Base-by-base conservation (phyloP, 1,140 invertebrate genomes). In the Hestina assimilis region DNA sequence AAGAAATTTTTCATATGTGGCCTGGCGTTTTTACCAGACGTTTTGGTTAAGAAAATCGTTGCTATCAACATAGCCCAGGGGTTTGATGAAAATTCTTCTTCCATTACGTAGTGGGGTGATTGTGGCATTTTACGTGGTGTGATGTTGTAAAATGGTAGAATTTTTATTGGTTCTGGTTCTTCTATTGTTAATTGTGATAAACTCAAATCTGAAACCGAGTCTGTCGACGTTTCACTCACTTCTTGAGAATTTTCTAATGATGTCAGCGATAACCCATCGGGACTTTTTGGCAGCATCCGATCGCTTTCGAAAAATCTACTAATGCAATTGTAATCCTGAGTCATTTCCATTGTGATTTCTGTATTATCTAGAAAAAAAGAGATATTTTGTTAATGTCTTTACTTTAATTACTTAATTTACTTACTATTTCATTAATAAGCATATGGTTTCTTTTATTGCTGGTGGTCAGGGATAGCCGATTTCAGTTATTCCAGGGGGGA, bases 31-130 rank as follows among this genome's bases (percentile, higher is more conserved):
- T 81, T 86, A 7, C 79, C 87, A 0, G 87, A 80, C 5, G 90
- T 91, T 86, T 90, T 91, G 4, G 88, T 91, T 15, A 91, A 59
- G 59, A 91, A 91, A 24, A 91, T 90, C 1, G 90, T 91, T 55
- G 89, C 89, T 50, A 90, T 80, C 46, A 91, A 69, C 69, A 91
- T 75, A 1, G 86, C 84, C 90, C 90, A 91, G 40, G 90, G 90
- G 61, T 91, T 90, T 3, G 72, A 53, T 14, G 78, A 82, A 15
- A 91, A 88, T 35, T 85, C 80, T 71, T 91, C 90, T 72, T 91
- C 90, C 9, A 91, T 77, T 0, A 91, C 67, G 35, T 87, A 82
- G 57, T 91, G 90, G 0, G 90, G 90, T 2, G 90, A 91, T 17
- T 70, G 57, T 4, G 90, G 90, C 63, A 89, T 82, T 6, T 33